Evolutionary conservation across 2,888 invertebrate genomes (phyloP).

Genomic region (Drosophila anceps): DNA sequence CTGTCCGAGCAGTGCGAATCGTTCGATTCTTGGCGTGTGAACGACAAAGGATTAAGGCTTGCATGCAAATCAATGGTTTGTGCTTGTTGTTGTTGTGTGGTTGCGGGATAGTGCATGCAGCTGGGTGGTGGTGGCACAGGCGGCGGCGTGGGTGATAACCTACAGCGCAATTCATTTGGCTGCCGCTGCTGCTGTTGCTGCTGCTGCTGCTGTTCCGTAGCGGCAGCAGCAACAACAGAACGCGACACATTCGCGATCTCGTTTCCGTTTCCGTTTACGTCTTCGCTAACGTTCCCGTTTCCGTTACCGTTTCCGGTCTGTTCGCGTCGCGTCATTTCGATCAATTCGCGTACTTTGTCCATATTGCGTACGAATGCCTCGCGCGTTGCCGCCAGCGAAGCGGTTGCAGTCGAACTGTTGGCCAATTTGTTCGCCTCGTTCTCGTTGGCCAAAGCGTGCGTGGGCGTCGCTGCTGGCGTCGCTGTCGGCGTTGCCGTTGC

Average conservation of each 20-base stretch:
- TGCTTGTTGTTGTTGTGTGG: not conserved
- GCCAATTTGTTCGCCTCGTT: conserved; percentile 49
- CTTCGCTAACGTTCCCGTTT: conserved; percentile 26
- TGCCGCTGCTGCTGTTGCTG: conserved; percentile 22
- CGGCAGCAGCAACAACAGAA: conserved; percentile 13
- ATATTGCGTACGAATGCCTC: conserved; percentile 77
- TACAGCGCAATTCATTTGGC: conserved; percentile 30
- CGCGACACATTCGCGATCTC: conserved; percentile 3
- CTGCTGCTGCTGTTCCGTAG: conserved; percentile 6
- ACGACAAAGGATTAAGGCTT: conserved; percentile 31
- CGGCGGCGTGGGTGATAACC: conserved; percentile 59
- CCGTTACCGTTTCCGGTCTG: conserved; percentile 18
- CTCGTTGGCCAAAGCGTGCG: conserved; percentile 46
- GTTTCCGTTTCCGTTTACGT: conserved; percentile 10
- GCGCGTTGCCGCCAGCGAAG: conserved; percentile 74
- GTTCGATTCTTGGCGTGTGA: conserved; percentile 87
- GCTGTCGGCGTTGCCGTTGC: conserved; percentile 24
- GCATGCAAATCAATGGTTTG: conserved; percentile 9
- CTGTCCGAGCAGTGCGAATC: conserved; percentile 88
- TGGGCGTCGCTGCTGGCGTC: conserved; percentile 39
- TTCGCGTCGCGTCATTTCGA: conserved; percentile 76
- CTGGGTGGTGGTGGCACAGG: conserved; percentile 67
- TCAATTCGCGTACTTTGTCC: conserved; percentile 84
- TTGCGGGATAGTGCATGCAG: conserved; percentile 42
- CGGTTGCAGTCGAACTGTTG: conserved; percentile 67